Evolutionary conservation across 2,113 vertebrate genomes (phyloP), one percentile per base, ranked within the genome.

Genomic region (Megaptera novaeangliae): DNA sequence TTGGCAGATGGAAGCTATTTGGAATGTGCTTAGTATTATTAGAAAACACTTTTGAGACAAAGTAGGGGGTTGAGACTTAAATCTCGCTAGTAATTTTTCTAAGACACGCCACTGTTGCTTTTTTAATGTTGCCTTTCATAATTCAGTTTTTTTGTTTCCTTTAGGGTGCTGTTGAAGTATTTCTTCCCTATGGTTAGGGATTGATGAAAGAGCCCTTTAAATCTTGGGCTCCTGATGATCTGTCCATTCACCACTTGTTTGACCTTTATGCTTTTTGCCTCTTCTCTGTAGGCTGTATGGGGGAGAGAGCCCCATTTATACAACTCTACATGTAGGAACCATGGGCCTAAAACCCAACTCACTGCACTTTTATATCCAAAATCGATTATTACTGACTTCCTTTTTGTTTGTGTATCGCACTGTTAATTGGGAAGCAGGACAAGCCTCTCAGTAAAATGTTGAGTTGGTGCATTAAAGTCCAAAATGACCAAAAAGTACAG

Each of bases 1-100:
- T 88, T 88, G 97, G 96, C 96, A 81, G 66, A 88, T 11, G 44
- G 52, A 90, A 88, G 92, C 82, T 57, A 6, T 96, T 96, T 94
- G 93, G 91, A 96, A 96, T 80, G 91, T 87, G 63, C 80, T 89
- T 34, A 34, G 68, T 96, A 87, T 97, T 97, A 96, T 97, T 97
- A 96, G 98, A 97, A 96, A 96, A 95, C 71, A 57, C 89, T 92
- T 92, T 94, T 90, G 92, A 96, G 90, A 94, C 87, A 82, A 89
- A 91, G 74, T 93, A 20, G 83, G 52, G 63, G 41, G 31, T 68
- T 95, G 94, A 74, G 78, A 92, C 49, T 82, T 83, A 49, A 77
- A 80, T 63, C 88, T 92, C 72, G 39, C 85, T 66, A 74, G 75
- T 59, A 18, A n/a, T 95, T 94, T 98, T 92, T 95, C 89, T 55